Conservation (phyloP, 2,888 invertebrate species). For the Drosophila acutilabella region DNA sequence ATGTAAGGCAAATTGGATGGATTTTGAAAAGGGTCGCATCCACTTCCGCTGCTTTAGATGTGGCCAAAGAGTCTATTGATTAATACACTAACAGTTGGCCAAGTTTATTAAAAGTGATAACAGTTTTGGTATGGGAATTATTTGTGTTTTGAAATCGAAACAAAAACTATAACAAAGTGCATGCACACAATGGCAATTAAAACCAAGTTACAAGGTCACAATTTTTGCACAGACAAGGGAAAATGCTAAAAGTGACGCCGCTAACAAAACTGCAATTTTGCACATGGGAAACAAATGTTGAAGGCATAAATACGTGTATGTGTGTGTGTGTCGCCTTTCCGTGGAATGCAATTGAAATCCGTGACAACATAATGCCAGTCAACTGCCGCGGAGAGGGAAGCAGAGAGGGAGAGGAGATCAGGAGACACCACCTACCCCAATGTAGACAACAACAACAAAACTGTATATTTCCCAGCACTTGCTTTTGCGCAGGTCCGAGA, state of each 20-base stretch:
- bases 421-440: conserved; percentile 68
- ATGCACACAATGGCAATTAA: conserved; percentile 71
- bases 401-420: conserved; percentile 10
- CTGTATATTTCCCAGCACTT: conserved; percentile 50
- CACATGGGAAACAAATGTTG: conserved; percentile 67
- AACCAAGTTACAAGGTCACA: conserved; percentile 73
- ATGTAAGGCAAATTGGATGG: conserved; percentile 57
- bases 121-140: neutral
- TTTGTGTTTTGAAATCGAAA: conserved; percentile 12
- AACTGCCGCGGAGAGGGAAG: conserved; percentile 3
- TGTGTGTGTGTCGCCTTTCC: conserved; percentile 46
- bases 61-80: conserved; percentile 31
- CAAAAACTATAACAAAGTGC: conserved; percentile 39
- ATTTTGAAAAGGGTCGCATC: conserved; percentile 65
- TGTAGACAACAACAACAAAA: conserved; percentile 28
- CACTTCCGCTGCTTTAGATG: conserved; percentile 23
- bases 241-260: conserved; percentile 63
- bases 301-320: conserved; percentile 18
- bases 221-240: conserved; percentile 70
- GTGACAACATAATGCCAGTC: conserved; percentile 69
- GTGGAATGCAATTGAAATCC: conserved; percentile 77
- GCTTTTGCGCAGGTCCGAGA: conserved; percentile 73
- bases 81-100: conserved; percentile 37
- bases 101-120: conserved; percentile 30
- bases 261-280: conserved; percentile 75